Percentiles rank a stretch among this genome's conserved stretches.
These are phyloP conservation scores for Karalla daura DNA, from an alignment of 2,797 vertebrate genomes.

Conservation along the genomic window DNA sequence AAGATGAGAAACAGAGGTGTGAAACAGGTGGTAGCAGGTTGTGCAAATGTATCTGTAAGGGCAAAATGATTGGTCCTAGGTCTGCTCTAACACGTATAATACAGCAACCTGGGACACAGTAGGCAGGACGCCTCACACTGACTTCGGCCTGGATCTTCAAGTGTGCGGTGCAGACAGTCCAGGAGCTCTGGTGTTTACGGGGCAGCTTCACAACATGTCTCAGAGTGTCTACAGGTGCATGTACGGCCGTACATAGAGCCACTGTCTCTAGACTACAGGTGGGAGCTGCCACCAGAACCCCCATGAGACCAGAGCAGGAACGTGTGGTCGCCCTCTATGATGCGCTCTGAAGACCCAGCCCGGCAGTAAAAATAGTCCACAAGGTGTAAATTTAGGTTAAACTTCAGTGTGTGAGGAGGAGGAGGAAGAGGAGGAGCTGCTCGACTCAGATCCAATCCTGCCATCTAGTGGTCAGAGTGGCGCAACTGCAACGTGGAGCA, in stretches of 20 bases:
- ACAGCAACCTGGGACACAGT: no score
- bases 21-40: no score
- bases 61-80: no score
- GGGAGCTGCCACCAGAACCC: conserved; percentile 6
- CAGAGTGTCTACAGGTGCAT: neutral
- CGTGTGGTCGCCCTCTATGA: conserved; percentile 24
- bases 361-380: conserved; percentile 69
- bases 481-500: conserved; percentile 16
- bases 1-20: no score
- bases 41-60: no score
- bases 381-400: conserved; percentile 61
- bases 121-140: no score
- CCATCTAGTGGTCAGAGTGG: conserved; percentile 67
- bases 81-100: no score
- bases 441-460: conserved; percentile 31
- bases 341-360: conserved; percentile 31
- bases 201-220: neutral
- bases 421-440: no score
- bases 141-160: no score
- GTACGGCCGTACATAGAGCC: neutral
- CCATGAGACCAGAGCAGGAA: neutral
- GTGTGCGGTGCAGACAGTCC: no score
- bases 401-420: conserved; percentile 39
- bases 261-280: no score
- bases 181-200: neutral